A percentile compares a stretch with the other conserved stretches of the same genome.
Evolutionary conservation across 2,888 invertebrate species (phyloP).

Genomic region (Chaetogeoica ovagalla): DNA sequence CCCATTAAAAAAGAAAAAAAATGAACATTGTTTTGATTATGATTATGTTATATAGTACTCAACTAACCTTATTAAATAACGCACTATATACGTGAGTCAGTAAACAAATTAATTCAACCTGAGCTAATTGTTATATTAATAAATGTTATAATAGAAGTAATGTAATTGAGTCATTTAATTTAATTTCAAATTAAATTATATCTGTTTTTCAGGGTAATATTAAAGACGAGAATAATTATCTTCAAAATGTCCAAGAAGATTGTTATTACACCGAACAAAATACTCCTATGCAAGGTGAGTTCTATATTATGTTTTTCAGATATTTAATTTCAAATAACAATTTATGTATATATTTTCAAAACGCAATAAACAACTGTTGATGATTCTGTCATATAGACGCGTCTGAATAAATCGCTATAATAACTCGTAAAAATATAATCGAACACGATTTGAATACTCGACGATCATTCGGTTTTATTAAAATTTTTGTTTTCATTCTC

Average conservation of each 20-base stretch:
- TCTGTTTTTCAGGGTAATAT: slow-evolving; percentile 36
- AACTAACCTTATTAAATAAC: slow-evolving; percentile 36
- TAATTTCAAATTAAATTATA: neutral
- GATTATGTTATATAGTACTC: slow-evolving; percentile 44
- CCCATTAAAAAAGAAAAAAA: slow-evolving; percentile 39
- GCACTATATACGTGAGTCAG: slow-evolving; percentile 19
- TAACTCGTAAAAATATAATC: neutral
- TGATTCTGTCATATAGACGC: too few relatives aligned
- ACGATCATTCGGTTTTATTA: too few relatives aligned
- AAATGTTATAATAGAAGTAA: neutral
- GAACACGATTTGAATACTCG: too few relatives aligned
- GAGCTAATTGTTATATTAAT: too few relatives aligned
- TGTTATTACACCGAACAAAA: slow-evolving; percentile 47
- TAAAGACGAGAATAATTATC: slow-evolving; percentile 35
- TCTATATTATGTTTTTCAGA: neutral
- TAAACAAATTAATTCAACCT: slow-evolving; percentile 25
- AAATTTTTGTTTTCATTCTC: too few relatives aligned
- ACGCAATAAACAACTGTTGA: neutral
- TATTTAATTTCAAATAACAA: neutral
- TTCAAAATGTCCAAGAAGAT: slow-evolving; percentile 43
- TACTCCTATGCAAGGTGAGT: slow-evolving; percentile 35
- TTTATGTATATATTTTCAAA: neutral
- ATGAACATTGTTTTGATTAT: slow-evolving; percentile 42
- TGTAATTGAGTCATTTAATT: neutral
- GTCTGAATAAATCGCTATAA: neutral